phyloP scores from a whole-genome alignment of 2,888 invertebrate genomes.

The Acanthopleura granulata region DNA sequence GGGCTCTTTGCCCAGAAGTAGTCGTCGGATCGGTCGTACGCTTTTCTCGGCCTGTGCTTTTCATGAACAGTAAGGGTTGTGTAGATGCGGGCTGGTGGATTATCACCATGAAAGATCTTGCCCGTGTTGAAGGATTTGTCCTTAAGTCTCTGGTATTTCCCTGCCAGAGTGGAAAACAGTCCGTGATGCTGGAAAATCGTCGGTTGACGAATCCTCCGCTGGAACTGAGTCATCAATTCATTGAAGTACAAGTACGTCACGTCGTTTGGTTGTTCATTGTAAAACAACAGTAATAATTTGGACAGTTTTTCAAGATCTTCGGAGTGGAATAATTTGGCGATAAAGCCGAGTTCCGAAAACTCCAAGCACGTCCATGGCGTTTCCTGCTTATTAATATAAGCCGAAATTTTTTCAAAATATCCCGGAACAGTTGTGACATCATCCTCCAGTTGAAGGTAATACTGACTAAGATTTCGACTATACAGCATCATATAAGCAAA shows the following conservation, averaged over 20 bases:
- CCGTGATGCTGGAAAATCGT: constrained; percentile 50
- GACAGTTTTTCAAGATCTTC: constrained; percentile 41
- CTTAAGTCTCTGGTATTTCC: constrained; percentile 30
- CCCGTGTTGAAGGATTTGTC: constrained; percentile 14
- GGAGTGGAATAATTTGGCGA: constrained; percentile 47
- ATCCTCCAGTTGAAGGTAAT: constrained; percentile 69
- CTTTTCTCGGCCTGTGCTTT: constrained; percentile 55
- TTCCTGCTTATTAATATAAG: constrained; percentile 52
- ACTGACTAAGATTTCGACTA: constrained; percentile 54
- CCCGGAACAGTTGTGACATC: constrained; percentile 64
- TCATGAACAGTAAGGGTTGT: constrained; percentile 63
- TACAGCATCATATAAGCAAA: constrained; percentile 67
- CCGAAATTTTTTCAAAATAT: constrained; percentile 60
- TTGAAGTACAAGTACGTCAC: constrained; percentile 39
- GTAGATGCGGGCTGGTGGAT: constrained; percentile 66
- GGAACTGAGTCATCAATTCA: constrained; percentile 34
- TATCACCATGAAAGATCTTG: constrained; percentile 34
- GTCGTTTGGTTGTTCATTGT: constrained; percentile 45
- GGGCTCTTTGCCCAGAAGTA: constrained; percentile 42
- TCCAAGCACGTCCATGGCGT: constrained; percentile 44
- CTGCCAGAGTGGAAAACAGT: constrained; percentile 42
- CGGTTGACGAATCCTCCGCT: constrained; percentile 30
- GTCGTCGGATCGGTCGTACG: constrained; percentile 46
- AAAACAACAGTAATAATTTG: constrained; percentile 59
- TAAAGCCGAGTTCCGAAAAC: constrained; percentile 49